phyloP scores from a whole-genome alignment of 1,140 invertebrate species.

The Limonius californicus region DNA sequence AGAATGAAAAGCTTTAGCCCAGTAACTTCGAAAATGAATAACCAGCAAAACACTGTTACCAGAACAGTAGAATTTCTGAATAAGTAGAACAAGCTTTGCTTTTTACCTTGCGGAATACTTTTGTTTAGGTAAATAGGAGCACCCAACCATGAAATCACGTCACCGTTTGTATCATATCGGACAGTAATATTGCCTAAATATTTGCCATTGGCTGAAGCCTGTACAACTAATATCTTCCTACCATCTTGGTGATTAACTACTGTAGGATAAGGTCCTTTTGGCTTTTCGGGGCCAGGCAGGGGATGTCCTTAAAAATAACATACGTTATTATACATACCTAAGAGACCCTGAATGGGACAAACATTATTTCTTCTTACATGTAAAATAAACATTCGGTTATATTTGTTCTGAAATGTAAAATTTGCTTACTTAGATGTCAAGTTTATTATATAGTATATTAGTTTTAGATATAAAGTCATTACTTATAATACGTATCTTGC shows the following conservation, averaged over 20 bases:
- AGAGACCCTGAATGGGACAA: too few relatives aligned
- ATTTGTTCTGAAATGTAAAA: background rate
- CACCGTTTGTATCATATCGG: constrained; percentile 68
- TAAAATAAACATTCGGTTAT: background rate
- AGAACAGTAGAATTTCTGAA: background rate
- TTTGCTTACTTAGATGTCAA: too few relatives aligned
- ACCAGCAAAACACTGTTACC: too few relatives aligned
- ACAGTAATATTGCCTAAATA: constrained; percentile 75
- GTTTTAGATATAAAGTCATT: too few relatives aligned
- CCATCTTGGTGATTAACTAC: constrained; percentile 50
- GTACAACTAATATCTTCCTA: constrained; percentile 63
- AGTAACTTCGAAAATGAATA: background rate
- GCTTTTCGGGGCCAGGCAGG: constrained; percentile 17
- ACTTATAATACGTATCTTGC: too few relatives aligned
- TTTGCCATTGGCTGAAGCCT: constrained; percentile 65
- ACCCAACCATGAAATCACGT: constrained; percentile 64
- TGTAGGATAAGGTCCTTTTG: constrained; percentile 53
- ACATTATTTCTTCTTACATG: too few relatives aligned
- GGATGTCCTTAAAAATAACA: background rate
- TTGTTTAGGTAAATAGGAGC: constrained; percentile 70
- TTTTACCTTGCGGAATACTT: constrained; percentile 60
- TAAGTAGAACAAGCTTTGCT: constrained; percentile 15
- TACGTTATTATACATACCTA: too few relatives aligned
- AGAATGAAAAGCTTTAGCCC: background rate
- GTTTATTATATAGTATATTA: too few relatives aligned